phyloP scores from a whole-genome alignment of 1,140 invertebrate species.

The Octopus sinensis region DNA sequence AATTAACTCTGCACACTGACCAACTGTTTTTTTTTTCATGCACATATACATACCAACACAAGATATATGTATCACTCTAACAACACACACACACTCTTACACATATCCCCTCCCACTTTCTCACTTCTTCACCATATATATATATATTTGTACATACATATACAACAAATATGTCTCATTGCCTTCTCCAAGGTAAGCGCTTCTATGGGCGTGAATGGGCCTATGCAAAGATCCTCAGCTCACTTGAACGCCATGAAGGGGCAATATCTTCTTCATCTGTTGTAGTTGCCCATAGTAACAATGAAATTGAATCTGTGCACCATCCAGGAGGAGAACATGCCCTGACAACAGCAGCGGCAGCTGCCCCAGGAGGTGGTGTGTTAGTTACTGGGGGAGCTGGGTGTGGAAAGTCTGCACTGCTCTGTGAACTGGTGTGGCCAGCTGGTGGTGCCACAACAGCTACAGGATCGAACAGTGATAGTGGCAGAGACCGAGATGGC shows the following conservation, averaged over 20 bases:
- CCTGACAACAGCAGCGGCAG: not conserved
- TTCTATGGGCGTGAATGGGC: conserved; percentile 88
- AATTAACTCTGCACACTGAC: too few relatives aligned
- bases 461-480: conserved; percentile 49
- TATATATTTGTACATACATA: too few relatives aligned
- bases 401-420: conserved; percentile 75
- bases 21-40: too few relatives aligned
- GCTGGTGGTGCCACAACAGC: conserved; percentile 27
- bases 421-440: conserved; percentile 79
- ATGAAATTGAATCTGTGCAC: too few relatives aligned
- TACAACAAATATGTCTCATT: conserved; percentile 38
- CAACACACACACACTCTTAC: too few relatives aligned
- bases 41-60: too few relatives aligned
- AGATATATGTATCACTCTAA: too few relatives aligned
- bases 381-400: conserved; percentile 83
- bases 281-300: too few relatives aligned
- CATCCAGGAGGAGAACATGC: too few relatives aligned
- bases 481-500: too few relatives aligned
- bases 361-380: conserved; percentile 67
- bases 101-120: too few relatives aligned
- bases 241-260: conserved; percentile 66
- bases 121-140: too few relatives aligned
- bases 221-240: conserved; percentile 88
- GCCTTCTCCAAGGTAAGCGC: conserved; percentile 47
- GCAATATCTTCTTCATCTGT: conserved; percentile 29